Evolutionary conservation across 23 tunicate genomes (phyloP), one percentile per base, ranked within the genome.

Genomic region (Phallusia fumigata): DNA sequence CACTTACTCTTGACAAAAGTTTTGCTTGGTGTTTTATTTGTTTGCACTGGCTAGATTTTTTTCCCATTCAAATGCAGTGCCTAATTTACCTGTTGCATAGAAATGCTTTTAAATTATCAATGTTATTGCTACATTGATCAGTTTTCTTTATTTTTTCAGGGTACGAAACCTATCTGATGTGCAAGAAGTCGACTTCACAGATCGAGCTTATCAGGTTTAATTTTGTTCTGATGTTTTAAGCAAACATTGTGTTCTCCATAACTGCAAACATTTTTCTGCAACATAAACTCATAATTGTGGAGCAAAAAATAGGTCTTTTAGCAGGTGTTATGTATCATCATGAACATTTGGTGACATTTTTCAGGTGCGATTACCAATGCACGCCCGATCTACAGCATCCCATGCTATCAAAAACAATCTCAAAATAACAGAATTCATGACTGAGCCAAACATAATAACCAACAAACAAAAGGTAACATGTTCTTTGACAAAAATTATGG

Each of bases 361-460:
- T 10, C 83, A 92, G 86, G 77, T 84, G n/a, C 84, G 79, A 26
- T 85, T 92, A 13, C 97, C 97, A 32, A 87, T 92, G 87, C 97
- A 92, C 35, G 97, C 97, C 2, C 69, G 97, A n/a, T 83, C 97
- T 28, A 92, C 97, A 1, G 97, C 97, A 6, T 87, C 97, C 2
- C 86, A 78, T 76, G 90, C 97, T 5, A 84, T 92, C 83, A 92
- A 92, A 65, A 92, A 92, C 69, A 92, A 92, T 72, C 35, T 92
- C 31, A 92, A 92, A 64, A 80, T 92, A 36, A 92, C 97, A 0
- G 97, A 92, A 79, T 87, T 83, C 36, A 92, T 92, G 91, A 92
- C 97, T 30, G 97, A 92, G 45, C 97, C 97, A 16, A 92, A 92
- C 88, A 92, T 87, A 3, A 87, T 87, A 6, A 92, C 97, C 36